Evolutionary conservation across 2,888 invertebrate species (phyloP).

Genomic region (Ctenicera cuprea): DNA sequence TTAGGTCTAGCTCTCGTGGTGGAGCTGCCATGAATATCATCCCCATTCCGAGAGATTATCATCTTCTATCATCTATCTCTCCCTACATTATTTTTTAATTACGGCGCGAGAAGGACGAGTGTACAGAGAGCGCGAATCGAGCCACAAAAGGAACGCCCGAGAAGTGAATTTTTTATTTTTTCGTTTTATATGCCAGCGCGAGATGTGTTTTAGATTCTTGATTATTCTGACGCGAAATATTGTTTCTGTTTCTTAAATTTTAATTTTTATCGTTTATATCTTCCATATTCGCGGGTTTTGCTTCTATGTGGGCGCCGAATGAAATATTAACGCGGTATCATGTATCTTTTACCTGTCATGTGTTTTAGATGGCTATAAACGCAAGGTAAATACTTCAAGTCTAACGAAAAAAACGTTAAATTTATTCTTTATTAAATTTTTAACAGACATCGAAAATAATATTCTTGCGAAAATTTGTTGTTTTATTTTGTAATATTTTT

Average conservation of each 20-base stretch:
- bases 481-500: too few relatives aligned
- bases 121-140: neutral
- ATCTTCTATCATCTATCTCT: slow-evolving; percentile 46
- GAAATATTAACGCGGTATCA: slow-evolving; percentile 24
- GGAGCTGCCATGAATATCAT: slow-evolving; percentile 44
- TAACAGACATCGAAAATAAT: neutral
- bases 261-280: slow-evolving; percentile 40
- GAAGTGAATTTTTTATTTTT: slow-evolving; percentile 44
- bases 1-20: slow-evolving; percentile 38
- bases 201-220: slow-evolving; percentile 32
- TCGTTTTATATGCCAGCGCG: slow-evolving; percentile 36
- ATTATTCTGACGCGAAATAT: slow-evolving; percentile 32
- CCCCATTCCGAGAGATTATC: slow-evolving; percentile 46
- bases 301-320: slow-evolving; percentile 21
- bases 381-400: slow-evolving; percentile 18
- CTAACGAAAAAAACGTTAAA: slow-evolving; percentile 11
- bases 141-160: slow-evolving; percentile 29
- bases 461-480: too few relatives aligned
- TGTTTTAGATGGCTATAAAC: slow-evolving; percentile 15
- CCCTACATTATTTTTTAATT: slow-evolving; percentile 48
- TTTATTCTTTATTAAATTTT: slow-evolving; percentile 7
- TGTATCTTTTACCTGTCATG: slow-evolving; percentile 36
- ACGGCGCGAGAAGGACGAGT: slow-evolving; percentile 34
- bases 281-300: neutral
- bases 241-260: slow-evolving; percentile 36